Base-by-base conservation (phyloP, 53 echinoderm and acorn worm species). In the Stichopus horrens region DNA sequence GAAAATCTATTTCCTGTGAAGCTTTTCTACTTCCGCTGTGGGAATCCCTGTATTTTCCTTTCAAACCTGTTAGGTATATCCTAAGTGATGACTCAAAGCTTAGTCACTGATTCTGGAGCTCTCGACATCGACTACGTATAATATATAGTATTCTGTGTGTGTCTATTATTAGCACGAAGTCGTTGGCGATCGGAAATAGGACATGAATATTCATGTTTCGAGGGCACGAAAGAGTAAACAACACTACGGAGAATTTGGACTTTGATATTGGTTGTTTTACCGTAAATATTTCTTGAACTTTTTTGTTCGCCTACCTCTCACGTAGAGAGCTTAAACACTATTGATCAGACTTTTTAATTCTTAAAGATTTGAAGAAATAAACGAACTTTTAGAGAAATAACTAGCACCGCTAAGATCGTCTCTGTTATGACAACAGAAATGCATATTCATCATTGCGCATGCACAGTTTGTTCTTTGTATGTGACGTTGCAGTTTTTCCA, bases 21-120 rank as follows among this genome's bases (percentile, higher is more conserved):
- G 74, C 56, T 74, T 71, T 75, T 63, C 59, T 74, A 23, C 88
- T 76, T 84, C 83, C 88, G 88, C 91, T 80, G 79, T 55, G 81
- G 88, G 81, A 83, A 81, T 91, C 91, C 83, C 77, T 88, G 54
- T 74, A 83, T 77, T 88, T 88, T 57, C 52, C 87, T 87, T 54
- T 87, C 56, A 87, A 75, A 85, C 63, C 52, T 87, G 75, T 52
- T 57, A 74, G 87, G 87, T 87, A 87, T 56, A 74, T 87, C 87
- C 87, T 54, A 8, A n/a, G 5, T 85, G 87, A 87, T 87, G 87
- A 87, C 74, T 87, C 87, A 87, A 74, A 55, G 55, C 54, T 87
- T 87, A 87, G 87, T 87, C 87, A 87, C 87, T 87, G 87, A 22
- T 74, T 85, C 85, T 85, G 85, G 66, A 20, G 85, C 63, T 58